phyloP scores from a whole-genome alignment of 2,888 invertebrate genomes.

The Micropterix aruncella region DNA sequence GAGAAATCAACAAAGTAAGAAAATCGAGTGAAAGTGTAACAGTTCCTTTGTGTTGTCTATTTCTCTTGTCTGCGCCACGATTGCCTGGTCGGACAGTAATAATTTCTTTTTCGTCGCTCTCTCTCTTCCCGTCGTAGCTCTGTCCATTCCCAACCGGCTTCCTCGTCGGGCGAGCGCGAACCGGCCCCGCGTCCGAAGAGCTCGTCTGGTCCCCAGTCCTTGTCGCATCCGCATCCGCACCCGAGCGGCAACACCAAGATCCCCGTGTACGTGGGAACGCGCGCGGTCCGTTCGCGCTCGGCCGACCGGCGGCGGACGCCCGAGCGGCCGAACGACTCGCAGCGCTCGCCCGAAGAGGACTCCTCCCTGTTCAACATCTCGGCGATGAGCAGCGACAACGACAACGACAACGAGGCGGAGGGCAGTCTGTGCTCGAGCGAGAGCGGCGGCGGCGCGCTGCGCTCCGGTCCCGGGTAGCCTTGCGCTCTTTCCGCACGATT shows the following conservation, averaged over 20 bases:
- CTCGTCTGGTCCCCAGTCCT: conserved; percentile 24
- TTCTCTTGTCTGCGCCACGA: no score
- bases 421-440: conserved; percentile 25
- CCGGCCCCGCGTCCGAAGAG: no score
- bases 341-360: conserved; percentile 31
- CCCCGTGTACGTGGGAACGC: conserved; percentile 53
- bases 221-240: conserved; percentile 38
- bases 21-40: no score
- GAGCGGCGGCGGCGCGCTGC: conserved; percentile 29
- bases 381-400: conserved; percentile 42
- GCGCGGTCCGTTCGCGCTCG: conserved; percentile 42
- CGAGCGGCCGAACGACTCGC: conserved; percentile 13
- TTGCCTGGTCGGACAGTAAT: no score
- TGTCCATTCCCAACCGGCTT: conserved; percentile 40
- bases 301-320: conserved; percentile 22
- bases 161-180: conserved; percentile 26
- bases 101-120: no score
- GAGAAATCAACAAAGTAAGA: no score
- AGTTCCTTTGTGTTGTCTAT: no score
- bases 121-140: conserved; percentile 19
- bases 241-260: conserved; percentile 57
- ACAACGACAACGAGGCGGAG: conserved; percentile 39
- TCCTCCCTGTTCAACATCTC: conserved; percentile 42
- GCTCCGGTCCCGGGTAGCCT: conserved; percentile 11
- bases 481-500: not conserved